A percentile compares a stretch with the other conserved stretches of the same genome.
These are phyloP conservation scores for Geophilus truncorum DNA, from an alignment of 2,888 invertebrate species.

Conservation along the genomic window DNA sequence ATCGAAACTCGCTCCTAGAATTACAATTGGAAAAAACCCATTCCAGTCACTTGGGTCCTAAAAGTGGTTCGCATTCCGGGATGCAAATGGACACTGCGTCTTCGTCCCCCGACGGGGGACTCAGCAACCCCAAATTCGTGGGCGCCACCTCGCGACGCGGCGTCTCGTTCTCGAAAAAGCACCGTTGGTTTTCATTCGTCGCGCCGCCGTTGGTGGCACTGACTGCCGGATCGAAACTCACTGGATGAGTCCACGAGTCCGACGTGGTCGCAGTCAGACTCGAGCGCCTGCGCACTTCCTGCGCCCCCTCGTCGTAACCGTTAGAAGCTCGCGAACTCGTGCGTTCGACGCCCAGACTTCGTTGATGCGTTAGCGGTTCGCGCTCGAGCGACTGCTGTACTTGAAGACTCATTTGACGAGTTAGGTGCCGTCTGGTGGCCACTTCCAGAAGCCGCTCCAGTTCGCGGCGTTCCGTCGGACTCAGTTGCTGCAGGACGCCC, in stretches of 20 bases:
- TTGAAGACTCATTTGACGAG: slow-evolving; percentile 29
- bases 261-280: neutral
- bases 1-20: neutral
- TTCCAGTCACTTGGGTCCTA: slow-evolving; percentile 36
- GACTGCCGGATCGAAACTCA: neutral
- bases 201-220: slow-evolving; percentile 28
- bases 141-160: neutral
- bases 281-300: neutral
- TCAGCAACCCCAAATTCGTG: neutral
- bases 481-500: slow-evolving; percentile 31
- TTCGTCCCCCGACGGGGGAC: slow-evolving; percentile 33
- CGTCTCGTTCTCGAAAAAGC: slow-evolving; percentile 23
- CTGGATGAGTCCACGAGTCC: neutral
- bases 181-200: too few species aligned
- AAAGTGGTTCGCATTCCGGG: slow-evolving; percentile 38
- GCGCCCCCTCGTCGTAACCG: neutral
- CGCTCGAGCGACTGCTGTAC: neutral
- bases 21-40: neutral
- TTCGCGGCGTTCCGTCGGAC: slow-evolving; percentile 31
- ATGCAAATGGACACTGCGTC: slow-evolving; percentile 37
- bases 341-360: neutral
- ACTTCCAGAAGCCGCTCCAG: slow-evolving; percentile 30
- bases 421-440: slow-evolving; percentile 19
- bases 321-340: neutral
- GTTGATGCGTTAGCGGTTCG: neutral